phyloP scores from a whole-genome alignment of 2,797 vertebrate genomes.

The Ctenochaetus hawaiiensis region DNA sequence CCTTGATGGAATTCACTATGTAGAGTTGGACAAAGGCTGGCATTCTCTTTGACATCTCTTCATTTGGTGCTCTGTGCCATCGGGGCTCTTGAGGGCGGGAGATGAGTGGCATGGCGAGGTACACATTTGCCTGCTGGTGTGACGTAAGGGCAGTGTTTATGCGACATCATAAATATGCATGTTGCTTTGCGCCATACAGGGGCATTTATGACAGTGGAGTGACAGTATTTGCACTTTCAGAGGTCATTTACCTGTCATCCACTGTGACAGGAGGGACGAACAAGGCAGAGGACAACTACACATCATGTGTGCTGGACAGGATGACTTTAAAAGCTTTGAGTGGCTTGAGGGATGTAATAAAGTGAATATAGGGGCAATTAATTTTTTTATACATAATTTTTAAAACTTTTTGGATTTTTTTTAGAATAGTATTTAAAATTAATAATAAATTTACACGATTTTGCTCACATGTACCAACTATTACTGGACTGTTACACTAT shows the following conservation, averaged over 20 bases:
- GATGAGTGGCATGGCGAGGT: constrained; percentile 79
- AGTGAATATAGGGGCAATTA: constrained; percentile 10
- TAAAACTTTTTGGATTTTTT: neutral
- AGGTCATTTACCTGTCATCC: constrained; percentile 86
- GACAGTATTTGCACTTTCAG: constrained; percentile 82
- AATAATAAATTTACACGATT: neutral
- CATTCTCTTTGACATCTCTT: constrained; percentile 79
- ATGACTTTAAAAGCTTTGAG: constrained; percentile 48
- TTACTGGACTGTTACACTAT: neutral
- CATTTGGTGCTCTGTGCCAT: constrained; percentile 70
- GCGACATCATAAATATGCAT: constrained; percentile 87
- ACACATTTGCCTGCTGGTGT: constrained; percentile 76
- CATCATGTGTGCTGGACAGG: constrained; percentile 39
- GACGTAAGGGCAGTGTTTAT: constrained; percentile 81
- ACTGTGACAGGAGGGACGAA: constrained; percentile 63
- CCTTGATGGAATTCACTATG: constrained; percentile 73
- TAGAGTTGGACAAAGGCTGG: constrained; percentile 80
- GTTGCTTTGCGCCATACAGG: constrained; percentile 70
- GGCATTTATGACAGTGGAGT: constrained; percentile 82
- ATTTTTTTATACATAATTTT: neutral
- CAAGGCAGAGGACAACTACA: constrained; percentile 61
- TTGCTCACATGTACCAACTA: neutral
- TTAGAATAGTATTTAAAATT: neutral
- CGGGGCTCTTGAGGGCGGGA: constrained; percentile 70
- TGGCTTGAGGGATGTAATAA: constrained; percentile 13